phyloP scores from a whole-genome alignment of 1,140 invertebrate species.

The Nebria ingens region DNA sequence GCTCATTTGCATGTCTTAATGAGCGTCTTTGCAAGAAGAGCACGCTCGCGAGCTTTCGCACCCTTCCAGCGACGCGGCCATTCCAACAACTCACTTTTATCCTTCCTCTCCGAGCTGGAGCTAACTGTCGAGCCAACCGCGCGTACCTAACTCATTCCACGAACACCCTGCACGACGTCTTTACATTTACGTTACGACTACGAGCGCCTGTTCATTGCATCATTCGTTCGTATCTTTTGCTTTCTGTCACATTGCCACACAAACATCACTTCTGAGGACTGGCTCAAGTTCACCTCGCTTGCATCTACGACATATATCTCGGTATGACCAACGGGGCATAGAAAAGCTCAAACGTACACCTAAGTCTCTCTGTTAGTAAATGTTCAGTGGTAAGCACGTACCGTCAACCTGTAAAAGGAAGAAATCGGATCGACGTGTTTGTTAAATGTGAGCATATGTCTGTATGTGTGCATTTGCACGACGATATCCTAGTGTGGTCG shows the following conservation, averaged over 20 bases:
- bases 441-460: too few species aligned
- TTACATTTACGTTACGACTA: too few species aligned
- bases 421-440: constrained; percentile 5
- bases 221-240: background rate
- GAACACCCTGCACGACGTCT: too few species aligned
- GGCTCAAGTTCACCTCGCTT: too few species aligned
- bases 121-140: constrained; percentile 2
- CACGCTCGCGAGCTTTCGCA: constrained; percentile 14
- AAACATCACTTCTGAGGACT: too few species aligned
- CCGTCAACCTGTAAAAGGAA: background rate
- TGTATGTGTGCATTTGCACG: too few species aligned
- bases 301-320: background rate
- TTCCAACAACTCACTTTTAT: constrained; percentile 27
- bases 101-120: constrained; percentile 14
- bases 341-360: background rate
- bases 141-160: too few species aligned
- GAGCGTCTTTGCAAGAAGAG: constrained; percentile 27
- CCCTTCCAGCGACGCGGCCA: constrained; percentile 18
- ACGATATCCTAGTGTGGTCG: background rate
- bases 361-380: background rate
- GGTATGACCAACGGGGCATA: background rate
- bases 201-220: too few species aligned
- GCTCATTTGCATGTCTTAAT: constrained; percentile 31
- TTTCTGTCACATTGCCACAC: background rate
- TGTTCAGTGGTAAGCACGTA: too few species aligned